Conservation (phyloP, 2,888 invertebrate species). For the Pherbina coryleti region DNA sequence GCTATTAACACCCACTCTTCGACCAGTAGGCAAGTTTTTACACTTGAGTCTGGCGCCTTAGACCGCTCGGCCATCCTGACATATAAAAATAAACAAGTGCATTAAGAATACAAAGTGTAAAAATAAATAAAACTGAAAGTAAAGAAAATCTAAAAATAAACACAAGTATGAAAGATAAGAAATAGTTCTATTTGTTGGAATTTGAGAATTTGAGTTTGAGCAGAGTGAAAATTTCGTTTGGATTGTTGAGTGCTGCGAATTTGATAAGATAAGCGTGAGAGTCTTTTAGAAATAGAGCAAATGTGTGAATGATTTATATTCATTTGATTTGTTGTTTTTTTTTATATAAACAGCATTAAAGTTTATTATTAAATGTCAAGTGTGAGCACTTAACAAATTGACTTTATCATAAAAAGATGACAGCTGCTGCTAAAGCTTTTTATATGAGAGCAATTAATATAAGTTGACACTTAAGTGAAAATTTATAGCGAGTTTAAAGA, state of each 20-base stretch:
- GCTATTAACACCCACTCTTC: not conserved
- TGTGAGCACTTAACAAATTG: not conserved
- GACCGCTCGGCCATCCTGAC: conserved; percentile 55
- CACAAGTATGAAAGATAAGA: not conserved
- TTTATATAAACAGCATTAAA: not conserved
- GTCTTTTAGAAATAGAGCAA: not conserved
- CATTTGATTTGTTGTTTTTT: too few species aligned
- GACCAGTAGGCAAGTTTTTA: conserved; percentile 45
- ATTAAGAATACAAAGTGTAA: not conserved
- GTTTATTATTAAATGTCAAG: not conserved
- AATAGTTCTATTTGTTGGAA: not conserved
- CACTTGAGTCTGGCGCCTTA: conserved; percentile 57
- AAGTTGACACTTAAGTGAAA: not conserved
- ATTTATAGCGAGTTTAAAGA: not conserved
- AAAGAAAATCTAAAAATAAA: not conserved
- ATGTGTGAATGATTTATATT: not conserved
- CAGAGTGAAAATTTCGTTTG: too few species aligned
- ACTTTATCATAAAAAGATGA: not conserved
- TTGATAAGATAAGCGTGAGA: not conserved
- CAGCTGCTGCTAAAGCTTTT: not conserved
- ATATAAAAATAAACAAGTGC: not conserved
- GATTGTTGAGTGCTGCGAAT: not conserved
- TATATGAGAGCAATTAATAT: not conserved
- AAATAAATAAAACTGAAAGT: not conserved
- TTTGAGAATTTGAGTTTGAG: too few species aligned